Base-by-base conservation (phyloP, 2,888 invertebrate genomes). In the Xylota sylvarum region DNA sequence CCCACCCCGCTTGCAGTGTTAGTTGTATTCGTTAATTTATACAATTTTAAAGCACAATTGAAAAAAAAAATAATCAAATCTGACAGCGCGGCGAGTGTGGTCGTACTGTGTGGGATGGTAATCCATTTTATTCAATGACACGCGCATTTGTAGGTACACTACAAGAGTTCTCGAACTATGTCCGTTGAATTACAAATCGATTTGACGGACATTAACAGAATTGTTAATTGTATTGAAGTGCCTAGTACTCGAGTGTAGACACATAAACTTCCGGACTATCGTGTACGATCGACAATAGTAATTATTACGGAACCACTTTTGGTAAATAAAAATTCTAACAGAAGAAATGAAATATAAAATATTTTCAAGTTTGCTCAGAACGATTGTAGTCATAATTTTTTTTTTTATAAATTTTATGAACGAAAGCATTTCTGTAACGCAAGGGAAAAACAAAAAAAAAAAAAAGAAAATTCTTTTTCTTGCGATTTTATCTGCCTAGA, bases 61-160 rank as follows among this genome's bases (percentile, higher is more conserved):
- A 46, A 17, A 3, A 46, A 17, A 64, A 64, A 17, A 46, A 64
- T 1, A 46, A 64, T 1, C 17, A 19, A 30, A 17, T 17, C 17
- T 48, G 17, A 46, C 30, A 23, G 23, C 23, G 23, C 23, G 30
- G 17, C 10, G 17, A 32, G 14, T 30, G 30, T 62, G 27, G 5
- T 62, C 9, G 46, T 6, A 17, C 19, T 23, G 35, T 23, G 48
- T 60, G 72, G 27, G 72, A 23, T 32, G 35, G 23, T 70, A 58
- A 58, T 58, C 35, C 37, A 46, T 48, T 72, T 46, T 46, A 72
- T 48, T 58, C 46, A 60, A 58, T 50, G 72, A 35, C 60, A 37
- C 14, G 46, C 23, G 23, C 30, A 48, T 35, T 37, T 46, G 7
- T 17, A 58, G 19, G 14, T 50, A 32, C 35, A 67, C 65, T 37